phyloP scores from a whole-genome alignment of 2,113 vertebrate genomes.

The Heteronetta atricapilla region DNA sequence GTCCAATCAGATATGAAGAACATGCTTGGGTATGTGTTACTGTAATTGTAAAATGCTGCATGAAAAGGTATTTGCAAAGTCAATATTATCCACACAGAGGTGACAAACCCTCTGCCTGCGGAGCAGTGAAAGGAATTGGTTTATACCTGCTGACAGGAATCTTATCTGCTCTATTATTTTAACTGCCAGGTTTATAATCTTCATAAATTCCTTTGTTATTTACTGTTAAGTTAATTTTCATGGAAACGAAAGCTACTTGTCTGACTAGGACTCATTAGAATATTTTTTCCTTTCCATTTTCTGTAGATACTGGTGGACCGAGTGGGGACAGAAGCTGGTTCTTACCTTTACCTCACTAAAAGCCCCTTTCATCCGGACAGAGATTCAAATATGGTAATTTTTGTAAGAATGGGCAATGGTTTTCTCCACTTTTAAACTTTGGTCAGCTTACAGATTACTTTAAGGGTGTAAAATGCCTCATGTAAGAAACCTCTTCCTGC shows the following conservation, averaged over 20 bases:
- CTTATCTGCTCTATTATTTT: constrained; percentile 23
- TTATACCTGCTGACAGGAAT: not conserved
- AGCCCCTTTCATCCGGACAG: not conserved
- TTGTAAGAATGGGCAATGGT: not conserved
- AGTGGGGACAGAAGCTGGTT: not conserved
- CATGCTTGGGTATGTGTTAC: not conserved
- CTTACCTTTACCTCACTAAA: not conserved
- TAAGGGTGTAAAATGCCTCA: not conserved
- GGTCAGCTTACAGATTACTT: not conserved
- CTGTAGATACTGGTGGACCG: not conserved
- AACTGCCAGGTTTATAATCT: not conserved
- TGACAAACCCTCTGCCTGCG: not conserved
- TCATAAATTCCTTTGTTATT: constrained; percentile 53
- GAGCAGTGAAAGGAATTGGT: not conserved
- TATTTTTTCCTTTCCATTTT: not conserved
- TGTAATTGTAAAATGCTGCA: not conserved
- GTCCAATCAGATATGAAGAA: not conserved
- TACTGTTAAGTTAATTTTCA: not conserved
- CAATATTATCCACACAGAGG: not conserved
- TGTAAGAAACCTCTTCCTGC: not conserved
- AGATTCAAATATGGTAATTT: not conserved
- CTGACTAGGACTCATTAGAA: not conserved
- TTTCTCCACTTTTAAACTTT: not conserved
- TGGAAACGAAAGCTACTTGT: not conserved
- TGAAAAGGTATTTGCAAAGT: not conserved